Evolutionary conservation across 2,888 invertebrate genomes (phyloP), one percentile per base, ranked within the genome.

Genomic region (Machimus atricapillus): DNA sequence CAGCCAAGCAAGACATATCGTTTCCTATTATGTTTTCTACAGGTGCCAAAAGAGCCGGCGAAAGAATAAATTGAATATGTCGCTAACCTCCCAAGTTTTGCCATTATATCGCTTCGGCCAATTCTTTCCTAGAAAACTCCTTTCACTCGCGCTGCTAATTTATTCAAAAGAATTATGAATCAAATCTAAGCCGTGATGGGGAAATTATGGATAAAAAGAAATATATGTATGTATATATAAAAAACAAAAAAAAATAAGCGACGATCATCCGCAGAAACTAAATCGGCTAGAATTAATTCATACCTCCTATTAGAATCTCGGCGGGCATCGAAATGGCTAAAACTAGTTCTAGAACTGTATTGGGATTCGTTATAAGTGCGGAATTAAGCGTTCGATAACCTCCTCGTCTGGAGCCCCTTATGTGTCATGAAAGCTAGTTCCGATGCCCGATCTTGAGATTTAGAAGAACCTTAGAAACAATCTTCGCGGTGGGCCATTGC

Each of bases 351-450:
- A 37, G 66, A 83, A 66, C 31, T 34, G 52, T 81, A n/a, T 66
- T 52, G 16, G 66, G 66, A 66, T 27, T 66, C 66, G 27, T 66
- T 66, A 23, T 31, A 81, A 34, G n/a, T 56, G 27, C 43, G 43
- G 14, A 74, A 85, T 85, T 43, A 85, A 85, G 27, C 85, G 85
- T 85, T 46, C 85, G 66, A 85, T 74, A 85, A 85, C 85, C 85
- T 74, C 74, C 19, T 40, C 66, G 66, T 66, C 19, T 40, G 19
- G 31, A 58, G 37, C 37, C 66, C 81, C 56, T 43, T 66, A 37
- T 83, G 58, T 40, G 34, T 58, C 37, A 83, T 58, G 12, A 66
- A 14, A 52, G 16, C 52, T 79, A 52, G 27, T 66, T 66, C 66
- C 66, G 66, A 66, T 66, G 23, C 7, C 12, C 27, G 78, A 23